Evolutionary conservation across 1,140 invertebrate genomes (phyloP).

Genomic region (Aphelenchoides besseyi): DNA sequence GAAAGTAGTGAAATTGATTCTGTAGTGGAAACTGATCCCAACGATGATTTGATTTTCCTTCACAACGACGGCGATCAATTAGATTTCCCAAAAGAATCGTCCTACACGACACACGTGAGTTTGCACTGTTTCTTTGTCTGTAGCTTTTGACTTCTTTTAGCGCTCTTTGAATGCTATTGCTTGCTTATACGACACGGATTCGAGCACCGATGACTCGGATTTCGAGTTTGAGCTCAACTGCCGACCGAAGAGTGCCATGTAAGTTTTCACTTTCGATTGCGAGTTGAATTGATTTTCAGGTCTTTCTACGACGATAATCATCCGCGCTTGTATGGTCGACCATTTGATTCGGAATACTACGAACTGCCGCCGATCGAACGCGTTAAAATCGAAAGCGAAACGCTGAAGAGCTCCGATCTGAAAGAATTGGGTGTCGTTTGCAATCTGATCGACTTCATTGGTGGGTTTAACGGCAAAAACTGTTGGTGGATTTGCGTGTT

Average conservation of each 20-base stretch:
- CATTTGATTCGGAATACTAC: conserved; percentile 40
- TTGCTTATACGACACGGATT: background rate
- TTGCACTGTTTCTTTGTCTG: background rate
- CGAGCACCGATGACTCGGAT: background rate
- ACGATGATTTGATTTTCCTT: too few relatives aligned
- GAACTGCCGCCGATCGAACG: conserved; percentile 34
- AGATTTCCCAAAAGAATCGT: too few relatives aligned
- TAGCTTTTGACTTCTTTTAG: background rate
- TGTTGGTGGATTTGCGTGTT: conserved; percentile 20
- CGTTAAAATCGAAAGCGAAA: conserved; percentile 33
- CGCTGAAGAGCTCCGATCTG: conserved; percentile 14
- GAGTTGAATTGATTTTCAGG: conserved; percentile 26
- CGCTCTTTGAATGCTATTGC: background rate
- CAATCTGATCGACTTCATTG: conserved; percentile 40
- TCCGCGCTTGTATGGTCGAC: conserved; percentile 19
- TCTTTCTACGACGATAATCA: background rate
- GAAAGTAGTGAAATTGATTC: too few relatives aligned
- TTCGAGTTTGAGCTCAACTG: conserved; percentile 8
- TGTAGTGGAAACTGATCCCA: too few relatives aligned
- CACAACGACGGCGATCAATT: too few relatives aligned
- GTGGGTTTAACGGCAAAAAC: conserved; percentile 4
- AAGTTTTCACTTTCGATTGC: background rate
- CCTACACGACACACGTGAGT: background rate
- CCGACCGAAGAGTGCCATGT: conserved; percentile 9
- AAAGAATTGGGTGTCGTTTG: conserved; percentile 46